Evolutionary conservation across 2,113 vertebrate species (phyloP).

Genomic region (Semnornis frantzii): DNA sequence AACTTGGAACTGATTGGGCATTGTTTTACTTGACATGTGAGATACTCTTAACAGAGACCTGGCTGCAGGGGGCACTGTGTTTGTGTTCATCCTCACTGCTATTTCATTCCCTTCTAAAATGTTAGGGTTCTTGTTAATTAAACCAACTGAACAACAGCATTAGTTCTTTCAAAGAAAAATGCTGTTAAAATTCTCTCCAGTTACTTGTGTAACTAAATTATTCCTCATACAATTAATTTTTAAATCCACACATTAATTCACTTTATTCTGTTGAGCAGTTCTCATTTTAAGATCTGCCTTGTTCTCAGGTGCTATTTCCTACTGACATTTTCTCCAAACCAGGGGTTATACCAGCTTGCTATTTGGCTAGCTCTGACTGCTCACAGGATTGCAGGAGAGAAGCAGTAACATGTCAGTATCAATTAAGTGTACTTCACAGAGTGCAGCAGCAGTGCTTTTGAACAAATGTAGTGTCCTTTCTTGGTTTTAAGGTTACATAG

Average conservation of each 20-base stretch:
- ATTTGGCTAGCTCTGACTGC: background rate
- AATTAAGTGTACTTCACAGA: background rate
- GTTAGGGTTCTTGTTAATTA: background rate
- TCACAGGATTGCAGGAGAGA: background rate
- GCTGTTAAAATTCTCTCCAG: background rate
- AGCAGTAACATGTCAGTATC: background rate
- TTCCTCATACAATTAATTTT: background rate
- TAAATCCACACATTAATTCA: background rate
- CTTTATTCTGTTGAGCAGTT: background rate
- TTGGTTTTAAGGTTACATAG: background rate
- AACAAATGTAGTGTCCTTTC: background rate
- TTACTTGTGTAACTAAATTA: background rate
- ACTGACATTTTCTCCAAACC: background rate
- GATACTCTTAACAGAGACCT: background rate
- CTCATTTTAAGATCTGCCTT: background rate
- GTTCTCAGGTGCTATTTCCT: background rate
- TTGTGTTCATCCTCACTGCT: background rate
- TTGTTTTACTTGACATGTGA: background rate
- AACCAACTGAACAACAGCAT: background rate
- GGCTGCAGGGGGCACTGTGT: background rate
- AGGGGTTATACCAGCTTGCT: background rate
- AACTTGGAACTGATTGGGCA: background rate
- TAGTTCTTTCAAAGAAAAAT: background rate
- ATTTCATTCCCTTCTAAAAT: background rate
- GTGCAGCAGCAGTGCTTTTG: background rate